Conservation (phyloP, 2,113 vertebrate genomes). For the Arvicanthis niloticus region DNA sequence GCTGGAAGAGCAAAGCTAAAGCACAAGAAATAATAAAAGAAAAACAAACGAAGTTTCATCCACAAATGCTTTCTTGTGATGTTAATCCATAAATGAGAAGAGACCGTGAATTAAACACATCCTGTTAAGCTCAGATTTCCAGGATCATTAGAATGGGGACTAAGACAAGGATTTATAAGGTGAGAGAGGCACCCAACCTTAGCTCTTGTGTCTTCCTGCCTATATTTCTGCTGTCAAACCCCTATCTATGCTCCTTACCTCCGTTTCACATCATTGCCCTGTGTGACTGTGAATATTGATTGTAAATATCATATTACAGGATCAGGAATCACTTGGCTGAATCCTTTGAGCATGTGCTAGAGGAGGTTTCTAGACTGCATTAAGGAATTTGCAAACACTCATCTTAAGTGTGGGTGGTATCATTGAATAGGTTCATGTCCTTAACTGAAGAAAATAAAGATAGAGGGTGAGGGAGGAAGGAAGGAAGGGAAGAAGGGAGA, state of each 20-base stretch:
- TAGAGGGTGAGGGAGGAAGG: neutral
- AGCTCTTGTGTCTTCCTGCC: neutral
- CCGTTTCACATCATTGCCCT: too few species aligned
- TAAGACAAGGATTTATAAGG: neutral
- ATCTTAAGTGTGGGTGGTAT: neutral
- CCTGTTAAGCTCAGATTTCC: neutral
- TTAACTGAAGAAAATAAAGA: too few species aligned
- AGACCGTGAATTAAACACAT: neutral
- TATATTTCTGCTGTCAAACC: too few species aligned
- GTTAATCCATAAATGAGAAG: neutral
- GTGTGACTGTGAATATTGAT: neutral
- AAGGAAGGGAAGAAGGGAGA: neutral
- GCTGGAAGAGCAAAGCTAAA: neutral
- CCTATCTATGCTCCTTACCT: neutral
- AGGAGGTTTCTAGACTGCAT: neutral
- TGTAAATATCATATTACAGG: neutral
- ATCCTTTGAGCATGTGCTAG: neutral
- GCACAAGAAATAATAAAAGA: neutral
- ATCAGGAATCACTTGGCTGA: neutral
- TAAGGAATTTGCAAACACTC: neutral
- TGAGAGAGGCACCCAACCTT: neutral
- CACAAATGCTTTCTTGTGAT: neutral
- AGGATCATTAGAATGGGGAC: neutral
- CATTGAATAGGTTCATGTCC: neutral
- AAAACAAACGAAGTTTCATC: neutral